phyloP scores from a whole-genome alignment of 2,113 vertebrate species.

The Brachyhypopomus gauderio region DNA sequence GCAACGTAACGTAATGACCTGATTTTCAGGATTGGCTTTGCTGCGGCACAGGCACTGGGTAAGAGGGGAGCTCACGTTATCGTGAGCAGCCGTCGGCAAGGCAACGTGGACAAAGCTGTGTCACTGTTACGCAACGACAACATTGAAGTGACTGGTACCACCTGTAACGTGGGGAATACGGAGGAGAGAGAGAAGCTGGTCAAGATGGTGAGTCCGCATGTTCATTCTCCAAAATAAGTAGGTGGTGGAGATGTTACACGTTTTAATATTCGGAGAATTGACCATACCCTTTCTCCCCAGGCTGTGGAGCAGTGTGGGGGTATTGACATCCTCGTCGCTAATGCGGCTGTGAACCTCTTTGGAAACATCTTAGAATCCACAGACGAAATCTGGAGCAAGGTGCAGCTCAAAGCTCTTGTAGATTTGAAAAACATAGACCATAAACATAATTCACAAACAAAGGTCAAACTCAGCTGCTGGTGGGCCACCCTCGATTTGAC shows the following conservation, averaged over 20 bases:
- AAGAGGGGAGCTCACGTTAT: constrained; percentile 83
- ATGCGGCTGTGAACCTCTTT: constrained; percentile 84
- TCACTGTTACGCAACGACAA: constrained; percentile 70
- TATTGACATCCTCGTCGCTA: constrained; percentile 86
- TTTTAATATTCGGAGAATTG: too few relatives aligned
- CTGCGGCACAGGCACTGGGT: constrained; percentile 80
- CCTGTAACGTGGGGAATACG: constrained; percentile 82
- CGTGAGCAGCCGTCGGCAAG: constrained; percentile 83
- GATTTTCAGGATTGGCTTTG: constrained; percentile 80
- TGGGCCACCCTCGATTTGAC: too few relatives aligned
- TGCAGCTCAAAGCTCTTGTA: constrained; percentile 47
- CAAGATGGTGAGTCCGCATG: constrained; percentile 66
- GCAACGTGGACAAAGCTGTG: constrained; percentile 83
- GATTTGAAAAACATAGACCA: background rate
- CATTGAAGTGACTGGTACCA: constrained; percentile 79
- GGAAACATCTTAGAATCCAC: constrained; percentile 81
- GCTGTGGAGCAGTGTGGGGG: constrained; percentile 79
- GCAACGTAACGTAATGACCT: background rate
- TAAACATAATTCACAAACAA: background rate
- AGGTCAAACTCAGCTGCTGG: too few relatives aligned
- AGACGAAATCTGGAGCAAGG: constrained; percentile 88
- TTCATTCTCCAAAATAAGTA: constrained; percentile 36
- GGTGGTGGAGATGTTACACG: too few relatives aligned
- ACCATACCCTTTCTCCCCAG: constrained; percentile 57
- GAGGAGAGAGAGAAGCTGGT: constrained; percentile 82